A percentile compares a stretch with the other conserved stretches of the same genome.
Conservation (phyloP, 2,888 invertebrate species). For the Platypus cylindrus region DNA sequence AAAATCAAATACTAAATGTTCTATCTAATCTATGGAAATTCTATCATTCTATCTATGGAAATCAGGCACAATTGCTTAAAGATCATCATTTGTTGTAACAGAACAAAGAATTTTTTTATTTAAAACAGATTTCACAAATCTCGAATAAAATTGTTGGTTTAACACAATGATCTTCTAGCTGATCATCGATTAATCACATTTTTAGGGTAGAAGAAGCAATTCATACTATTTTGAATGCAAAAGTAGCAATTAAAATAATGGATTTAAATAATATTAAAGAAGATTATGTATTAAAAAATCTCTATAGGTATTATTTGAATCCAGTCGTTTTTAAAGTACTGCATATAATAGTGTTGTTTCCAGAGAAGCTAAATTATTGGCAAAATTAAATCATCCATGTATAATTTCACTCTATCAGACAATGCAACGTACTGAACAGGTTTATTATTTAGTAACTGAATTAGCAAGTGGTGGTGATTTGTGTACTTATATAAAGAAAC, state of each 20-base stretch:
- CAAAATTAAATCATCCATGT: constrained; percentile 57
- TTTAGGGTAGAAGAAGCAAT: constrained; percentile 56
- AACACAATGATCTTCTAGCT: no score
- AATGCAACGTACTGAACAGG: constrained; percentile 38
- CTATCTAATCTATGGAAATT: no score
- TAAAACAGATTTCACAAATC: no score
- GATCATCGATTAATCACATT: not conserved
- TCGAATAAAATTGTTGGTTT: no score
- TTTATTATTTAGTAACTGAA: constrained; percentile 58
- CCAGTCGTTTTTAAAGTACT: not conserved
- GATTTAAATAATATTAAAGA: constrained; percentile 58
- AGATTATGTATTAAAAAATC: constrained; percentile 57
- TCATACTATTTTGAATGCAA: constrained; percentile 52
- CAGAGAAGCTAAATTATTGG: constrained; percentile 58
- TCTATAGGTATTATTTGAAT: constrained; percentile 38
- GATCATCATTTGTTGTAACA: no score
- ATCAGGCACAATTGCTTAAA: no score
- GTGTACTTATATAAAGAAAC: constrained; percentile 49
- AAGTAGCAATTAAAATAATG: constrained; percentile 68
- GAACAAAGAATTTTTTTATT: no score
- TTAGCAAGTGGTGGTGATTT: constrained; percentile 60
- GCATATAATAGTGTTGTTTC: not conserved
- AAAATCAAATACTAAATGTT: no score
- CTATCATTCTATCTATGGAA: no score
- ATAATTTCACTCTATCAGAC: constrained; percentile 61